These are phyloP conservation scores for Clarias macrocephalus DNA, from an alignment of 2,113 vertebrate species.

Conservation along the genomic window DNA sequence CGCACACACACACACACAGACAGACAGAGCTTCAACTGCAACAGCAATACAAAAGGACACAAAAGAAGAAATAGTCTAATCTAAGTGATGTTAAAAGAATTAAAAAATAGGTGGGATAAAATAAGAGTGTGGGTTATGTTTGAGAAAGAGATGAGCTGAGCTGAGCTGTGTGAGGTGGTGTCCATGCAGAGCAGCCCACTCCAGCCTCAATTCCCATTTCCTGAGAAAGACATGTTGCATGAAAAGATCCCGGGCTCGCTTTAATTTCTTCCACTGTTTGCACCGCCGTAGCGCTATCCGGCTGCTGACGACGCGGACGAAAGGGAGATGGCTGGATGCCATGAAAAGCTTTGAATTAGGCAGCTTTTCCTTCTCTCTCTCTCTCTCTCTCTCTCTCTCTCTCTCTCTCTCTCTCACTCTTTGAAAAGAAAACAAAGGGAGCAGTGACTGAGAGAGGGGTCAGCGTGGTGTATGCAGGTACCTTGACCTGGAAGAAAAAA, in stretches of 20 bases:
- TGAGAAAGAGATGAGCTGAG: background rate
- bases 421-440: constrained; percentile 49
- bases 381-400: constrained; percentile 33
- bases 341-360: constrained; percentile 43
- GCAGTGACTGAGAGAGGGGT: constrained; percentile 56
- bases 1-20: background rate
- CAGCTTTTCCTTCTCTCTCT: constrained; percentile 18
- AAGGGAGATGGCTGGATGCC: constrained; percentile 17
- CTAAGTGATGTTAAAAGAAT: too few species aligned
- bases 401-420: constrained; percentile 34
- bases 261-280: constrained; percentile 4
- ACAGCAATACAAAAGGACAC: background rate
- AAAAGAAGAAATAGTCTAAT: background rate
- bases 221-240: constrained; percentile 53
- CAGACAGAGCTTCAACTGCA: background rate
- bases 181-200: constrained; percentile 23
- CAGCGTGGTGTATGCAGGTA: constrained; percentile 55
- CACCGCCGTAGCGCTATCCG: background rate
- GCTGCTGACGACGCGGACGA: constrained; percentile 2
- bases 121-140: background rate
- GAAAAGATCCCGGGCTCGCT: background rate
- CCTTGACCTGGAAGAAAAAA: constrained; percentile 64
- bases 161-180: constrained; percentile 60
- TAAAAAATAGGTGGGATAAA: background rate
- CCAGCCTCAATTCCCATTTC: constrained; percentile 15